Evolutionary conservation across 2,797 vertebrate genomes (phyloP), one percentile per base, ranked within the genome.

Genomic region (Apodemus agrarius): DNA sequence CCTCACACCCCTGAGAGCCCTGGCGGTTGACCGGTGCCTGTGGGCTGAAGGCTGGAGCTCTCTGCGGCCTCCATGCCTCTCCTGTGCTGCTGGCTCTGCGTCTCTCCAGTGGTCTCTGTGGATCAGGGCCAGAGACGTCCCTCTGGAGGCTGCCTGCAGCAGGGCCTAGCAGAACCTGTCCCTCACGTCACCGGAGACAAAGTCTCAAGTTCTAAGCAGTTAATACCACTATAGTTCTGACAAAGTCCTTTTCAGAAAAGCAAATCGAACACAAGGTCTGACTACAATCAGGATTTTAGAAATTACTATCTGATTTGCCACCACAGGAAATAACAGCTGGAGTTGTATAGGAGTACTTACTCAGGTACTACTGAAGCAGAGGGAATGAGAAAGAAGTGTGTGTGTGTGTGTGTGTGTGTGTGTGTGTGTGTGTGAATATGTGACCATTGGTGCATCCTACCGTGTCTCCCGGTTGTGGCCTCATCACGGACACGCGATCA

Each of bases 401-500:
- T 79, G 29, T 79, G 76, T 52, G 78, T 79, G 76, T 78, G 49
- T 80, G 46, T 52, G 29, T 31, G 75, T 9, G 76, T 19, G 76
- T 9, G 29, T 3, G 49, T 12, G 19, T 6, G 26, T 34, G 8
- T 34, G 17, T n/a, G 13, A 75, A 26, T 57, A 34, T 19, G 21
- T 83, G 69, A 61, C 37, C 3, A 8, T 22, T 40, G 69, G 49
- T 0, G 46, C 10, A 46, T 75, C 80, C 97, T 99, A 99, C 99
- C 99, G 99, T 99, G 98, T 99, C 99, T 98, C 99, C 99, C 0
- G 99, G 99, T 92, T 99, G 99, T 34, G 99, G 99, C 93, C 99
- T 99, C 99, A 99, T 99, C 88, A 99, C 99, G 0, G 99, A 99
- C 40, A 99, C 99, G 0, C 99, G 99, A 97, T 99, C 99, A 2